phyloP scores from a whole-genome alignment of 2,113 vertebrate genomes.

The Parotia lawesii region DNA sequence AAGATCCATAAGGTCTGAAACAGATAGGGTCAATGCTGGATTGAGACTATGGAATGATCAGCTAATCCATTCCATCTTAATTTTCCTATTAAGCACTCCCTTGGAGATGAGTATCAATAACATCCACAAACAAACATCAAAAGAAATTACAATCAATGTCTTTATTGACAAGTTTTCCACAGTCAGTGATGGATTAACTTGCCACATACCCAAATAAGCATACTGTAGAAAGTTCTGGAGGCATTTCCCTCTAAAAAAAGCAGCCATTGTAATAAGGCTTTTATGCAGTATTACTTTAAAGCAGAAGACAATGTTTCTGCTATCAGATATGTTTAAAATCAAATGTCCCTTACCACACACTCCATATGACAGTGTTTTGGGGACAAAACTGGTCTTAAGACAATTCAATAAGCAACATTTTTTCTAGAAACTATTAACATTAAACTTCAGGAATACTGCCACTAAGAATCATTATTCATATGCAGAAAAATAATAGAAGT shows the following conservation, averaged over 20 bases:
- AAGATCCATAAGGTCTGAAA: background rate
- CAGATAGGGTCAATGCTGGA: background rate
- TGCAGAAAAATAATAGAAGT: background rate
- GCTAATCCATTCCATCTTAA: background rate
- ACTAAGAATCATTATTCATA: background rate
- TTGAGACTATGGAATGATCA: background rate
- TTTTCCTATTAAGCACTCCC: background rate
- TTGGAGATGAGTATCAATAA: background rate
- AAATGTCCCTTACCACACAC: background rate
- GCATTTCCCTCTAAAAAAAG: background rate
- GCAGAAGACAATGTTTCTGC: background rate
- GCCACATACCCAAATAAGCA: background rate
- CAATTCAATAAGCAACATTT: background rate
- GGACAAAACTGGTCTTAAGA: background rate
- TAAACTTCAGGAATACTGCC: background rate
- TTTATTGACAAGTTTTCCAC: background rate
- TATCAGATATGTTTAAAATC: background rate
- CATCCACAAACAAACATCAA: background rate
- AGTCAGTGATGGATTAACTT: background rate
- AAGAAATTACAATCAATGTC: background rate
- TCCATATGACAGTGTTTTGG: background rate
- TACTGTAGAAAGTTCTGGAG: background rate
- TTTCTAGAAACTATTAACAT: background rate
- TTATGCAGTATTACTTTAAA: background rate
- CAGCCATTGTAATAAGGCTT: background rate